Evolutionary conservation across 37 sponge, comb jelly and placozoan genomes (phyloP), one percentile per base, ranked within the genome.

Genomic region (Beroe forskalii): DNA sequence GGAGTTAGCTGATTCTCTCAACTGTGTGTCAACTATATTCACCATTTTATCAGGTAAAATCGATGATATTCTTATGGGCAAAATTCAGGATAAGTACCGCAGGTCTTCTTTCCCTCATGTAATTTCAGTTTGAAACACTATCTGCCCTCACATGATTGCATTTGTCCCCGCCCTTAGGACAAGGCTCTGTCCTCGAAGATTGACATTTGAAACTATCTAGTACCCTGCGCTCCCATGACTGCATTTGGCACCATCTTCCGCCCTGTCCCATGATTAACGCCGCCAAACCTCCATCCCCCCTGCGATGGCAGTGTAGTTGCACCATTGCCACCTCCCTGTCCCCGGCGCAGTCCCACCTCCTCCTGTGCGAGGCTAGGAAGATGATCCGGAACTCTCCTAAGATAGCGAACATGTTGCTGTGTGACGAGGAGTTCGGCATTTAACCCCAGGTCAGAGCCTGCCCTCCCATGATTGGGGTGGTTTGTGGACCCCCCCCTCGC

Each of bases 11-110:
- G 86, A 80, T 48, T 80, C 86, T 39, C 86, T 80, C 48, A 80
- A 80, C 86, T 80, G 86, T 80, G 55, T 80, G 8, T 80, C 86
- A 14, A 80, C 86, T 25, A 80, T 80, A 12, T 80, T 80, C 55
- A 80, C 86, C 55, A 80, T 80, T 25, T 43, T 80, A 6, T 44
- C 86, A 30, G 86, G 86, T 80, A 12, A 48, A 12, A n/a, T n/a
- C n/a, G n/a, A n/a, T n/a, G n/a, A n/a, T n/a, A n/a, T n/a, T n/a
- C n/a, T n/a, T n/a, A n/a, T n/a, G n/a, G n/a, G n/a, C n/a, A n/a
- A n/a, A n/a, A n/a, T n/a, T n/a, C n/a, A n/a, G n/a, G n/a, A n/a
- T n/a, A n/a, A n/a, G n/a, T n/a, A n/a, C n/a, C n/a, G n/a, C n/a
- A n/a, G n/a, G n/a, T n/a, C n/a, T n/a, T n/a, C n/a, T n/a, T n/a